Percentiles rank a stretch among this genome's conserved stretches.
phyloP scores from a whole-genome alignment of 2,113 vertebrate species.

The Barnardius zonarius region DNA sequence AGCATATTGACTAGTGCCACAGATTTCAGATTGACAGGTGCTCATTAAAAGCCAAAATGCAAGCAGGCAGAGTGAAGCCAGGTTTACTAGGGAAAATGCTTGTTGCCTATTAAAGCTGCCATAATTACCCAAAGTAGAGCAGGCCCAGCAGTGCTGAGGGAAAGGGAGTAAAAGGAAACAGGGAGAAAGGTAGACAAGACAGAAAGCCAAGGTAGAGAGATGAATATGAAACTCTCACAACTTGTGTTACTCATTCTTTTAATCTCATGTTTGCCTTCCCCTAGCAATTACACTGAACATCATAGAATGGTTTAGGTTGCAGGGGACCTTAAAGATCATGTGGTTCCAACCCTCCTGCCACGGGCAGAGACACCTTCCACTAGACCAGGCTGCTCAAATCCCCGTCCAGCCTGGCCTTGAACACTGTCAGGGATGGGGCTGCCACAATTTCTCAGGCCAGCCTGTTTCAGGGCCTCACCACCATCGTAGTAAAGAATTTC shows the following conservation, averaged over 20 bases:
- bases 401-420: not conserved
- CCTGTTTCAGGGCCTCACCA: not conserved
- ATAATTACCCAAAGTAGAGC: not conserved
- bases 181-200: not conserved
- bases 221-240: not conserved
- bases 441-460: not conserved
- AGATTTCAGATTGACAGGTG: not conserved
- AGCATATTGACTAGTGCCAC: conserved; percentile 11
- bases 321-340: not conserved
- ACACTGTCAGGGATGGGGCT: not conserved
- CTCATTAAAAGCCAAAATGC: not conserved
- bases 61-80: not conserved
- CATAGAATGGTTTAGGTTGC: not conserved
- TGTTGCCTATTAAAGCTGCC: not conserved
- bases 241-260: not conserved
- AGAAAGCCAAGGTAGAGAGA: not conserved
- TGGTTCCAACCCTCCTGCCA: not conserved
- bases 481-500: not conserved
- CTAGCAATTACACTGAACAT: conserved; percentile 28
- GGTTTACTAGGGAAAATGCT: not conserved
- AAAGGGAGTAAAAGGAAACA: not conserved
- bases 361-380: not conserved
- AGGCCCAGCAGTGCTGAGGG: not conserved
- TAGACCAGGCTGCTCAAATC: not conserved
- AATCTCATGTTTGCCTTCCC: conserved; percentile 24